These are phyloP conservation scores for Merops nubicus DNA, from an alignment of 2,113 vertebrate species.

Conservation along the genomic window DNA sequence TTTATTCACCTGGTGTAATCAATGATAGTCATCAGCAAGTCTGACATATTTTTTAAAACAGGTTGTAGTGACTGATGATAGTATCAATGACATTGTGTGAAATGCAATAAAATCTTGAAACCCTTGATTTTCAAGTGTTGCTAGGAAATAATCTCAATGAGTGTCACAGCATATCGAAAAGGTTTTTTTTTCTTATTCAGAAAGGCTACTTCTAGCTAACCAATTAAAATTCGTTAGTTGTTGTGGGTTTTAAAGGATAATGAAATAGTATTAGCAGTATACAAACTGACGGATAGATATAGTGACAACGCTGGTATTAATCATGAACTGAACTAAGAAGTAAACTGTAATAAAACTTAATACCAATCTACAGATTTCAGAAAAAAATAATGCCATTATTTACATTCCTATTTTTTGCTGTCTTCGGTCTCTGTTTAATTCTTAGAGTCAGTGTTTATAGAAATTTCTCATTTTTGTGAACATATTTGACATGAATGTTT, in stretches of 20 bases:
- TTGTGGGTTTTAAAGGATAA: not conserved
- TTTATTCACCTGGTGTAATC: not conserved
- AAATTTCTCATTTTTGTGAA: not conserved
- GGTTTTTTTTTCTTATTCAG: fast-evolving
- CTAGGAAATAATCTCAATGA: not conserved
- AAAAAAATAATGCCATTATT: not conserved
- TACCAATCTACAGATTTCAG: not conserved
- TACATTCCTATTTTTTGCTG: not conserved
- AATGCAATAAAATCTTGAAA: not conserved
- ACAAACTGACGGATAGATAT: not conserved
- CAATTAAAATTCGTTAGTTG: not conserved
- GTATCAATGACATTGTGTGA: not conserved
- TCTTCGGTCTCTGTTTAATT: not conserved
- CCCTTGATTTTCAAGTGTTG: not conserved
- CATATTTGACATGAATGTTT: not conserved
- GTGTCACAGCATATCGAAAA: not conserved
- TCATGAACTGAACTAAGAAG: not conserved
- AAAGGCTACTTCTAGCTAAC: not conserved
- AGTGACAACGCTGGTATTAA: not conserved
- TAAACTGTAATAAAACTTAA: not conserved
- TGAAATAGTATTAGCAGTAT: not conserved
- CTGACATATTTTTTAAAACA: not conserved
- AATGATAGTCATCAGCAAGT: not conserved
- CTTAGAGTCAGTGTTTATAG: not conserved
- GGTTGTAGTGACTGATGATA: not conserved